phyloP scores from a whole-genome alignment of 2,113 vertebrate species.

The Panurus biarmicus region DNA sequence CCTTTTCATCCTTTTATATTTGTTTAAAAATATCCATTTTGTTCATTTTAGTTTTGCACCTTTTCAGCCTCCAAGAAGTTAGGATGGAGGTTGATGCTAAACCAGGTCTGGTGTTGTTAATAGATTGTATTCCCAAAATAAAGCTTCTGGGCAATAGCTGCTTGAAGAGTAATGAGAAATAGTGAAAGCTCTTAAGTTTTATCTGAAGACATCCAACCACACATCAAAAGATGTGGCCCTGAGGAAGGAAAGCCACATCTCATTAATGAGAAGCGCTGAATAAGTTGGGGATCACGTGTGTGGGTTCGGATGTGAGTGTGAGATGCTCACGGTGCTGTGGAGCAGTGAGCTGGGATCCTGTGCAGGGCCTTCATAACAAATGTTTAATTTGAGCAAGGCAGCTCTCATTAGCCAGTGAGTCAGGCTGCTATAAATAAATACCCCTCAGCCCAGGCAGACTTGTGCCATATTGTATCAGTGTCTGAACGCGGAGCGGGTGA shows the following conservation, averaged over 20 bases:
- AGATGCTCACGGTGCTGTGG: background rate
- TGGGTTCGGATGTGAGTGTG: background rate
- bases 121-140: background rate
- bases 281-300: background rate
- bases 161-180: background rate
- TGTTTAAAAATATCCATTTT: background rate
- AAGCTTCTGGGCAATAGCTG: background rate
- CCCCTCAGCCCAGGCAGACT: background rate
- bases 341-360: background rate
- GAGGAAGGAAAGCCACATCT: background rate
- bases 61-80: background rate
- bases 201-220: background rate
- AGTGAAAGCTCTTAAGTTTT: background rate
- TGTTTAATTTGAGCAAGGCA: background rate
- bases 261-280: background rate
- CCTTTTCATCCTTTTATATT: background rate
- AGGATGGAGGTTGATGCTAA: background rate
- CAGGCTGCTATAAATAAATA: slow-evolving; percentile 36
- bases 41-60: background rate
- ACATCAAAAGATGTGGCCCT: background rate
- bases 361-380: background rate
- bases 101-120: background rate
- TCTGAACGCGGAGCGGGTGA: slow-evolving; percentile 2
- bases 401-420: slow-evolving; percentile 18
- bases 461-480: slow-evolving; percentile 28